Evolutionary conservation across 2,888 invertebrate species (phyloP).

Genomic region (Dolomedes plantarius): DNA sequence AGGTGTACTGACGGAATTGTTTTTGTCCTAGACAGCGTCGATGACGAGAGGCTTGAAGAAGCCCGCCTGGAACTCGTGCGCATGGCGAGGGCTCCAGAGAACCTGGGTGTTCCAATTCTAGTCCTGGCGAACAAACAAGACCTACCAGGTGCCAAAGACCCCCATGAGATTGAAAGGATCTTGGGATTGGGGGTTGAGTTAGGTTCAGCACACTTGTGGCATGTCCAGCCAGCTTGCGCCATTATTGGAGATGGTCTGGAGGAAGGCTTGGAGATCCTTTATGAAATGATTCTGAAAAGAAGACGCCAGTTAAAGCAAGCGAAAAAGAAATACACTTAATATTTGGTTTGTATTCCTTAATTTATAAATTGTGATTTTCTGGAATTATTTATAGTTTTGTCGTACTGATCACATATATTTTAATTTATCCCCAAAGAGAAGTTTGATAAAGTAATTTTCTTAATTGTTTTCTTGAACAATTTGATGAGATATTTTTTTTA

Average conservation of each 20-base stretch:
- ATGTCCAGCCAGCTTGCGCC: constrained; percentile 96
- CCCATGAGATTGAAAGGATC: constrained; percentile 88
- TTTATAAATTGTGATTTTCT: not conserved
- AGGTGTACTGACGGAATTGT: constrained; percentile 98
- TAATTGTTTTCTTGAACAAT: too few species aligned
- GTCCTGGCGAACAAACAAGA: constrained; percentile 96
- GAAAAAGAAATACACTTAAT: constrained; percentile 66
- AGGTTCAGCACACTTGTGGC: constrained; percentile 84
- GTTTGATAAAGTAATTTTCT: too few species aligned
- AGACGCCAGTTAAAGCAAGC: constrained; percentile 89
- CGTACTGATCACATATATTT: too few species aligned
- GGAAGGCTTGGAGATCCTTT: constrained; percentile 94
- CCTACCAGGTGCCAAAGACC: constrained; percentile 91
- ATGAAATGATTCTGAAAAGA: constrained; percentile 95
- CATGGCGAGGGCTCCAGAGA: constrained; percentile 93
- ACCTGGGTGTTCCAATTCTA: constrained; percentile 90
- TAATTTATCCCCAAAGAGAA: too few species aligned
- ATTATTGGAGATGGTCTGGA: constrained; percentile 97
- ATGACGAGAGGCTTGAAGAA: constrained; percentile 96
- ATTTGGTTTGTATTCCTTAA: not conserved
- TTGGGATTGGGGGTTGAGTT: constrained; percentile 88
- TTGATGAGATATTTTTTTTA: too few species aligned
- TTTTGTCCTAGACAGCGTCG: constrained; percentile 96
- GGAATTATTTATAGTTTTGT: not conserved
- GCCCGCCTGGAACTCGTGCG: constrained; percentile 96